Base-by-base conservation (phyloP, 2,797 vertebrate species). In the Pseudocheirus occidentalis region DNA sequence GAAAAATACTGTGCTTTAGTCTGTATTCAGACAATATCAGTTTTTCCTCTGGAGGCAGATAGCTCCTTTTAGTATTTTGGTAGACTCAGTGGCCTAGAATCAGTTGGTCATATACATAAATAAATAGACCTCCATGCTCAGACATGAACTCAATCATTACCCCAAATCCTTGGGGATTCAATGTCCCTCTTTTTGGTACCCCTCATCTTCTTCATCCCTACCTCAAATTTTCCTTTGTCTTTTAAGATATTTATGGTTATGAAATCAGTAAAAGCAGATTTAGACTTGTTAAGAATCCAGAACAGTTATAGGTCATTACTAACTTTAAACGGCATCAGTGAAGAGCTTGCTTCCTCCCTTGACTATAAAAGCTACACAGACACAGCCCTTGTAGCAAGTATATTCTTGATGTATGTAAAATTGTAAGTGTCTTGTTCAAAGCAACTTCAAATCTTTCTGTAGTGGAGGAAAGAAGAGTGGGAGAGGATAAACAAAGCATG, bases 51-150 rank as follows among this genome's bases (percentile, higher is more conserved):
- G 66, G 29, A 90, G 56, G 57, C 29, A 34, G 4, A 73, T 9
- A n/a, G 46, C 52, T 55, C 31, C 53, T 90, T 91, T 73, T 73
- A 50, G 53, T 56, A 40, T 90, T 90, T 73, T 73, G 46, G 53
- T 56, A 40, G 54, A 91, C 55, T 90, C 93, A 46, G 87, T 95
- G 59, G 21, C 55, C 56, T 95, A 81, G 53, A 87, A 24, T n/a
- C 27, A 57, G 10, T 27, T 28, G 0, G 93, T 16, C 21, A 55
- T 55, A 29, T n/a, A 90, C 12, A 55, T 46, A 59, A 87, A 46
- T 46, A 59, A 87, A 40, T 6, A 46, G 40, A 40, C 18, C 9
- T 87, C 24, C 1, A 11, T 87, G 73, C 0, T 55, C 13, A 59
- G 31, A 90, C 13, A 89, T 52, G 16, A 55, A 18, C 24, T 54